phyloP scores from a whole-genome alignment of 2,797 vertebrate species.

The Pangasius djambal region DNA sequence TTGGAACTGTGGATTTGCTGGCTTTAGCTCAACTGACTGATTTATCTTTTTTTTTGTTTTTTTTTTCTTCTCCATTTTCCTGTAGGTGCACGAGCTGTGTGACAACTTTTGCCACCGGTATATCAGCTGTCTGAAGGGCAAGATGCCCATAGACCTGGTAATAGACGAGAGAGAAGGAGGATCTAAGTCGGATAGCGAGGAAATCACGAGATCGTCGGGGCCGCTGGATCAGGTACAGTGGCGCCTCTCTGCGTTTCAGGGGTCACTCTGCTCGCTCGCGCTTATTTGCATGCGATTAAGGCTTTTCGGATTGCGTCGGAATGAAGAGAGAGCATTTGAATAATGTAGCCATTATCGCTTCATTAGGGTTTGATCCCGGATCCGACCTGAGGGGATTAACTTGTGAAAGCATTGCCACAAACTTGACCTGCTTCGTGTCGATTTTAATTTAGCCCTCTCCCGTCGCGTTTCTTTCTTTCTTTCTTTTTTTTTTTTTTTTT shows the following conservation, averaged over 20 bases:
- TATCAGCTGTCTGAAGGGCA: slow-evolving; percentile 99
- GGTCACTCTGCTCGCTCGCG: slow-evolving; percentile 86
- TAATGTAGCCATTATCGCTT: slow-evolving; percentile 98
- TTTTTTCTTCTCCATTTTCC: slow-evolving; percentile 64
- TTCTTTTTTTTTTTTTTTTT: slow-evolving; percentile 53
- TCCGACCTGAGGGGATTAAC: slow-evolving; percentile 93
- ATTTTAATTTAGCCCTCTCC: slow-evolving; percentile 89
- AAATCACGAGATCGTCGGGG: slow-evolving; percentile 95
- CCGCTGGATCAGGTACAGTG: slow-evolving; percentile 94
- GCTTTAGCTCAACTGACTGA: slow-evolving; percentile 51
- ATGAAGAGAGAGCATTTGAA: slow-evolving; percentile 85
- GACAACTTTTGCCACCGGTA: slow-evolving; percentile 99
- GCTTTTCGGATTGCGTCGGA: slow-evolving; percentile 93
- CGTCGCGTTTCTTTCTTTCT: slow-evolving; percentile 70
- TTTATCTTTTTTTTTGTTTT: slow-evolving; percentile 76
- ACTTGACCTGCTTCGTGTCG: slow-evolving; percentile 95
- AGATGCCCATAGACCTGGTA: slow-evolving; percentile 99
- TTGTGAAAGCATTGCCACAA: slow-evolving; percentile 90
- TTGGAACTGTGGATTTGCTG: slow-evolving; percentile 78
- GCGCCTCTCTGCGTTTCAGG: slow-evolving; percentile 55
- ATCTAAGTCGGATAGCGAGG: slow-evolving; percentile 98
- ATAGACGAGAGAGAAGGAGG: slow-evolving; percentile 99
- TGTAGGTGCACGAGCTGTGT: slow-evolving; percentile 98
- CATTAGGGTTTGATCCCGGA: slow-evolving; percentile 93
- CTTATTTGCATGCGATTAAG: slow-evolving; percentile 99